Conservation (phyloP, 2,113 vertebrate species). For the Polyodon spathula region DNA sequence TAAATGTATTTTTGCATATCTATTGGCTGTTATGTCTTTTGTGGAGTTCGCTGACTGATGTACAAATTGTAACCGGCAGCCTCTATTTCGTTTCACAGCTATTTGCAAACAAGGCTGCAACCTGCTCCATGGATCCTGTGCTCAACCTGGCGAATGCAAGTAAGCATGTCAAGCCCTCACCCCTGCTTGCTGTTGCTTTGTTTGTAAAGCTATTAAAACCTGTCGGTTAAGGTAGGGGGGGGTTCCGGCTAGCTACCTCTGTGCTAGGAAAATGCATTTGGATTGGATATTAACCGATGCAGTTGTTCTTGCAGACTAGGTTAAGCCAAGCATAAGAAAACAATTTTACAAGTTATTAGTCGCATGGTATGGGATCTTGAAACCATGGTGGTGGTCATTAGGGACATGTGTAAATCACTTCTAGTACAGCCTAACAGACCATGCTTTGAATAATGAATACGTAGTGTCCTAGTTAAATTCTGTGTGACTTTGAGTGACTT, state of each 20-base stretch:
- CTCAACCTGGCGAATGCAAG: conserved; percentile 78
- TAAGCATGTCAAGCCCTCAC: conserved; percentile 48
- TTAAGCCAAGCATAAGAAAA: conserved; percentile 2
- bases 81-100: conserved; percentile 57
- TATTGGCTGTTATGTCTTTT: too few species aligned
- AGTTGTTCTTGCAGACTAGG: background rate
- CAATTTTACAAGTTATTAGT: conserved; percentile 10
- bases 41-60: too few species aligned
- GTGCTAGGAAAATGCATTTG: conserved; percentile 15
- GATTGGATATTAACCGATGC: background rate
- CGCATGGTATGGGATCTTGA: conserved; percentile 5
- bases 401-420: background rate
- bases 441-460: background rate
- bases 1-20: too few species aligned
- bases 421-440: background rate
- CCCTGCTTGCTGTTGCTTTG: background rate
- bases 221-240: conserved; percentile 16
- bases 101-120: conserved; percentile 90
- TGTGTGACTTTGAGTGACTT: too few species aligned
- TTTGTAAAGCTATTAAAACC: background rate
- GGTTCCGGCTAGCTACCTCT: background rate
- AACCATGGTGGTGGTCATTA: conserved; percentile 15
- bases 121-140: conserved; percentile 69
- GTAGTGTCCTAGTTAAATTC: conserved; percentile 6
- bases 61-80: too few species aligned